phyloP scores from a whole-genome alignment of 2,888 invertebrate genomes.

The Caenorhabditis japonica region DNA sequence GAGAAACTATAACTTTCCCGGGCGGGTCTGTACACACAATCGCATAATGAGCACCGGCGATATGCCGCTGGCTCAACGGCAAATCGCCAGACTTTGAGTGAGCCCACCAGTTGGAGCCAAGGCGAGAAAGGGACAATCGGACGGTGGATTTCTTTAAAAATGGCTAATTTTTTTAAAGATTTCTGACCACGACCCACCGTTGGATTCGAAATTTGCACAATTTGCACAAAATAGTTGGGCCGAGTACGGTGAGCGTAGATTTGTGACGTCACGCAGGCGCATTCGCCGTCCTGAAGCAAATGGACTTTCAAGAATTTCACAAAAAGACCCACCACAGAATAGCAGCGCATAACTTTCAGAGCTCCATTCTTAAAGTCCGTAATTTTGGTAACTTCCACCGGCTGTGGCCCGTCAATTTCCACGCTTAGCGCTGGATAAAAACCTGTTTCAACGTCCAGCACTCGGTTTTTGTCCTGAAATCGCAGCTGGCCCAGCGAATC shows the following conservation, averaged over 20 bases:
- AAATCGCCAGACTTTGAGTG: conserved; percentile 34
- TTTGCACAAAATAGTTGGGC: conserved; percentile 65
- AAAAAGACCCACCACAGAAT: conserved; percentile 40
- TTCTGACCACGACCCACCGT: conserved; percentile 50
- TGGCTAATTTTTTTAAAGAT: no score
- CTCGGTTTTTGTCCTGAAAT: conserved; percentile 40
- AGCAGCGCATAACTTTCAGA: conserved; percentile 51
- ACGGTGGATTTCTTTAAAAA: conserved; percentile 38
- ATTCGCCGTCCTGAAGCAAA: conserved; percentile 64
- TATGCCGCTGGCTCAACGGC: conserved; percentile 15
- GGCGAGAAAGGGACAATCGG: conserved; percentile 24
- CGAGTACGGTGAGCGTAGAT: conserved; percentile 68
- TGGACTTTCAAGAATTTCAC: not conserved
- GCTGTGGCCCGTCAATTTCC: conserved; percentile 29
- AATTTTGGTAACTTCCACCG: conserved; percentile 28
- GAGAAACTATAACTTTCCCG: conserved; percentile 54
- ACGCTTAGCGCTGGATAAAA: conserved; percentile 46
- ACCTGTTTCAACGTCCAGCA: conserved; percentile 43
- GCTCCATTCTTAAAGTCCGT: conserved; percentile 59
- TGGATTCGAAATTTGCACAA: conserved; percentile 69
- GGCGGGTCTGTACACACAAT: conserved; percentile 67
- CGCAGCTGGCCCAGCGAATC: conserved; percentile 60
- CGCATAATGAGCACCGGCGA: conserved; percentile 40
- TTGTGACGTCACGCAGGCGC: conserved; percentile 64
- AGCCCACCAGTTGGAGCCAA: conserved; percentile 43